phyloP scores from a whole-genome alignment of 2,113 vertebrate species.

The Arothron firmamentum region DNA sequence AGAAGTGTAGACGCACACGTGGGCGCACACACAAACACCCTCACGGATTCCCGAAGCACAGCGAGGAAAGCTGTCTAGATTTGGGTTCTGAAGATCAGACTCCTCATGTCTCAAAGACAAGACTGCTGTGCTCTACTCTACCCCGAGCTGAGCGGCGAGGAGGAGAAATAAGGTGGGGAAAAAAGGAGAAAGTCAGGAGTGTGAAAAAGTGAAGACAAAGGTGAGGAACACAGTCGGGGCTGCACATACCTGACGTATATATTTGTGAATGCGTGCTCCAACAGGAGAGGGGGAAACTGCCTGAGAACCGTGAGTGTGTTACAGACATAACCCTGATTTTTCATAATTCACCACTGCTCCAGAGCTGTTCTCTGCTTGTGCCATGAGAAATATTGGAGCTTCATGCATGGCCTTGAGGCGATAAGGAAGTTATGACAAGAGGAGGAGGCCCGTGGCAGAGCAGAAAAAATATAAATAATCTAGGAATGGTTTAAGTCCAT shows the following conservation, averaged over 20 bases:
- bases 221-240: slow-evolving; percentile 4
- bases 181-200: slow-evolving; percentile 12
- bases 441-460: too few relatives aligned
- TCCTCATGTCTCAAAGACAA: slow-evolving; percentile 57
- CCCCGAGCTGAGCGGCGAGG: slow-evolving; percentile 46
- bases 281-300: neutral
- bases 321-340: slow-evolving; percentile 5
- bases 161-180: slow-evolving; percentile 15
- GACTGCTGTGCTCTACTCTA: slow-evolving; percentile 53
- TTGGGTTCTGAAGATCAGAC: slow-evolving; percentile 62
- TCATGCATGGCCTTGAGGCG: slow-evolving; percentile 32
- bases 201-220: slow-evolving; percentile 31
- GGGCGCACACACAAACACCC: slow-evolving; percentile 23
- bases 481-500: neutral
- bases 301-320: too few relatives aligned
- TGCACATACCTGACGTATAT: neutral
- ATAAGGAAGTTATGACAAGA: slow-evolving; percentile 3
- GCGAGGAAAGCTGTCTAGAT: slow-evolving; percentile 57
- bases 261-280: neutral
- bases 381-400: slow-evolving; percentile 39
- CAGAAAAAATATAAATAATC: too few relatives aligned
- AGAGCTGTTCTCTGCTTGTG: slow-evolving; percentile 19
- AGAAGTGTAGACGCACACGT: slow-evolving; percentile 20
- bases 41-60: slow-evolving; percentile 46
- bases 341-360: slow-evolving; percentile 14